Evolutionary conservation across 1,140 invertebrate genomes (phyloP).

Genomic region (Archegozetes longisetosus): DNA sequence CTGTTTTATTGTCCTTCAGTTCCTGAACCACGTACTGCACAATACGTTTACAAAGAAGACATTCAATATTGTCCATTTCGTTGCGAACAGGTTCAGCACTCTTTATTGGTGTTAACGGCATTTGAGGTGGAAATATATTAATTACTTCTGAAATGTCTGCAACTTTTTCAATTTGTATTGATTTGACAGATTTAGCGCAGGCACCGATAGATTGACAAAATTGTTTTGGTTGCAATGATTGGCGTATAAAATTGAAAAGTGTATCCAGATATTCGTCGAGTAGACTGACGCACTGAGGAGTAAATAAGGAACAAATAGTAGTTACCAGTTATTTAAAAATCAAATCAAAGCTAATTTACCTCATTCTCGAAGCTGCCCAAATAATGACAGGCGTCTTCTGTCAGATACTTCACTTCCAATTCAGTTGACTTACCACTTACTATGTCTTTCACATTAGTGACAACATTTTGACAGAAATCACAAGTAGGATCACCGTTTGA

Average conservation of each 20-base stretch:
- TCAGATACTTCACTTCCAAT: slow-evolving; percentile 7
- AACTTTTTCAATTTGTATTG: background rate
- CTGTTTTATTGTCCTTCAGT: slow-evolving; percentile 18
- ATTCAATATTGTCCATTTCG: slow-evolving; percentile 6
- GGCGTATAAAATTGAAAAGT: slow-evolving; percentile 12
- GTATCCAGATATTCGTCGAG: slow-evolving; percentile 10
- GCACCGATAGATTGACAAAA: slow-evolving; percentile 7
- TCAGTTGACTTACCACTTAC: slow-evolving; percentile 10
- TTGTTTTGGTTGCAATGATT: slow-evolving; percentile 1
- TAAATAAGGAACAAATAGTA: background rate
- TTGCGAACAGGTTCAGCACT: background rate
- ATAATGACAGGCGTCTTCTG: slow-evolving; percentile 16
- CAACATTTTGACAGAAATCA: slow-evolving; percentile 14
- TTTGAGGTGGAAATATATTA: slow-evolving; percentile 6
- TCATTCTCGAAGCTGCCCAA: slow-evolving; percentile 12
- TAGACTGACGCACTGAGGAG: slow-evolving; percentile 5
- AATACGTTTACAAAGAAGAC: slow-evolving; percentile 17
- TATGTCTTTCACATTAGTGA: slow-evolving; percentile 10
- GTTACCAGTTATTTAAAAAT: background rate
- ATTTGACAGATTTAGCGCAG: background rate
- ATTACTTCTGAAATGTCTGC: slow-evolving; percentile 1
- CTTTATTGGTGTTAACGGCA: background rate
- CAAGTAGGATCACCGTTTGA: background rate
- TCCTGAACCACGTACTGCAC: slow-evolving; percentile 11
- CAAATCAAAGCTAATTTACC: background rate